Base-by-base conservation (phyloP, 2,797 vertebrate genomes). In the Scolopax rusticola region DNA sequence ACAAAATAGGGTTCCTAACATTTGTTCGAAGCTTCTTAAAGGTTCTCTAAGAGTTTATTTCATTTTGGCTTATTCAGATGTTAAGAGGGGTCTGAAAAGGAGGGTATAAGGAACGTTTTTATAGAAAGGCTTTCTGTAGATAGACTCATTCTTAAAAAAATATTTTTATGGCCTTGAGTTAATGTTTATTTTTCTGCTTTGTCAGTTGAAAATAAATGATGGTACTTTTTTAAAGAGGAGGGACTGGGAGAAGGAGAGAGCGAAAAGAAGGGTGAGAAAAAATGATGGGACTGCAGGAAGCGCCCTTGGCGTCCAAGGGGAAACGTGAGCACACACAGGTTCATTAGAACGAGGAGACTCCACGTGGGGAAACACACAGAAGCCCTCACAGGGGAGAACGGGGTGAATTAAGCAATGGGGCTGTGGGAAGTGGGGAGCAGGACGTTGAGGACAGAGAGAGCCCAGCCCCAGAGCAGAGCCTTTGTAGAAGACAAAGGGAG, bases 11-110 rank as follows among this genome's bases (percentile, higher is more conserved):
- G 19, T 84, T 78, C 25, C 53, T 94, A 48, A 32, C 9, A 11
- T 63, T 92, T 73, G 2, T 80, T 76, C 94, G 64, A 96, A 91
- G 41, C 20, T 75, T 73, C 67, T 74, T 65, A 90, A 60, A 89
- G 24, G 9, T 40, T 59, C 8, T 85, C 43, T 40, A 32, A 78
- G 27, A 51, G 14, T 82, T 69, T 95, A 82, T 71, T 95, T 90
- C 57, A 56, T 43, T 82, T 83, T 86, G 32, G 11, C 33, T 45
- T 48, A 51, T 89, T 78, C 86, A 86, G 60, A 47, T 89, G 28
- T 91, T 69, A 43, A 48, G 50, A 78, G 84, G 65, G 57, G 78
- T 54, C 16, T 60, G 5, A 76, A 90, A 65, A 89, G 20, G 65
- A 47, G 30, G 27, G 13, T 60, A 6, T 83, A 85, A 71, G 67